These are phyloP conservation scores for Epinephelus fuscoguttatus DNA, from an alignment of 2,113 vertebrate species.

Conservation along the genomic window DNA sequence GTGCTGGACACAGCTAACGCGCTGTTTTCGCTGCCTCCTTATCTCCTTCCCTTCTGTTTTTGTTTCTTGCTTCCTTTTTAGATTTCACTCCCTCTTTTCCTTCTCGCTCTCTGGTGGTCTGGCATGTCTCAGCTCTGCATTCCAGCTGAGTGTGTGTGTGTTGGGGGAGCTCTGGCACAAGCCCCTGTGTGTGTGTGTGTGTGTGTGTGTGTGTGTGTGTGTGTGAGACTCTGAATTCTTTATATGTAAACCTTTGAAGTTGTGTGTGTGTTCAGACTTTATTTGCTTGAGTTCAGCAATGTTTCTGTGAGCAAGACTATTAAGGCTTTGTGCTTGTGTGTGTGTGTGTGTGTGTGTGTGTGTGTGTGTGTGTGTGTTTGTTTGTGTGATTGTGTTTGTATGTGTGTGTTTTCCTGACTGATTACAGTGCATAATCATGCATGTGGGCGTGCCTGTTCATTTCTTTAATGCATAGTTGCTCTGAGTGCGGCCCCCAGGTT, in stretches of 20 bases:
- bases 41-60: slow-evolving; percentile 41
- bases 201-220: slow-evolving; percentile 14
- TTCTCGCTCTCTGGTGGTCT: slow-evolving; percentile 60
- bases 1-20: slow-evolving; percentile 23
- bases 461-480: slow-evolving; percentile 7
- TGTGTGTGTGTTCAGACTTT: slow-evolving; percentile 10
- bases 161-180: slow-evolving; percentile 34
- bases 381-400: not conserved
- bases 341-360: slow-evolving; percentile 5
- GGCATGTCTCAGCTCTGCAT: slow-evolving; percentile 74
- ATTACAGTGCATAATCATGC: slow-evolving; percentile 2
- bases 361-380: not conserved
- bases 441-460: not conserved
- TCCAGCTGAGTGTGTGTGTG: slow-evolving; percentile 66
- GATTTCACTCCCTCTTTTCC: slow-evolving; percentile 27
- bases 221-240: slow-evolving; percentile 39
- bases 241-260: slow-evolving; percentile 42
- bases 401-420: slow-evolving; percentile 8
- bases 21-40: slow-evolving; percentile 26
- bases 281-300: slow-evolving; percentile 24
- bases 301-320: not conserved
- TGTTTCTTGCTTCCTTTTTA: slow-evolving; percentile 45
- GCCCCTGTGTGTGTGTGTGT: slow-evolving; percentile 25
- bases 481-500: no score
- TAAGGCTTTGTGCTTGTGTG: slow-evolving; percentile 14